These are phyloP conservation scores for Anguilla megastoma DNA, from an alignment of 2,797 vertebrate genomes.

Conservation along the genomic window DNA sequence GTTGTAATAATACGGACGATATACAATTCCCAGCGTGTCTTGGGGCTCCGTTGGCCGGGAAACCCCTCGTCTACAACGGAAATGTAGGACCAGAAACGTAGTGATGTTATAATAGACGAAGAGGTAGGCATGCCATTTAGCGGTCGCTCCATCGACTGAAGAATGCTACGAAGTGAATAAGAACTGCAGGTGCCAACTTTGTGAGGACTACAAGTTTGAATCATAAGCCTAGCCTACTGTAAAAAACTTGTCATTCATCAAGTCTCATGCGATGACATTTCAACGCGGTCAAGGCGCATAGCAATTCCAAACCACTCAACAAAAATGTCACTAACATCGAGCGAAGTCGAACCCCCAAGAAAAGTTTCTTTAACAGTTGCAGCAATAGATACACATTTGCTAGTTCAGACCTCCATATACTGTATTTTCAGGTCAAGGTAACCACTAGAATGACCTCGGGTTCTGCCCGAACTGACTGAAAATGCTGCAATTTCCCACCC, in stretches of 20 bases:
- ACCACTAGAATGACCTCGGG: conserved; percentile 10
- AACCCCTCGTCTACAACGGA: neutral
- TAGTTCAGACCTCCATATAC: neutral
- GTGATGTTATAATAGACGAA: neutral
- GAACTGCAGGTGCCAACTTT: neutral
- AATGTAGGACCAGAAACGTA: neutral
- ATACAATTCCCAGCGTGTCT: neutral
- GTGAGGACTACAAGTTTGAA: neutral
- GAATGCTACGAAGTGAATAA: neutral
- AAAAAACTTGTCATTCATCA: neutral
- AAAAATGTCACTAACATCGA: neutral
- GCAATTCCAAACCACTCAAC: neutral
- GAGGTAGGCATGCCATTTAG: neutral
- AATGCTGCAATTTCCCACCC: conserved; percentile 40
- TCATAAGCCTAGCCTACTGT: neutral
- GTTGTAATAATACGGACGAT: neutral
- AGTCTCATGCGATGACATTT: neutral
- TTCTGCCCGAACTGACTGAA: conserved; percentile 33
- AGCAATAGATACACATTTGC: neutral
- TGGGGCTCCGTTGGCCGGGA: neutral
- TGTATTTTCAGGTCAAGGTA: conserved; percentile 8
- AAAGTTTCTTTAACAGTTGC: neutral
- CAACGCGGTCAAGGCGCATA: neutral
- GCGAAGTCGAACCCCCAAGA: neutral
- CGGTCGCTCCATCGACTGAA: neutral